Conservation (phyloP, 2,113 vertebrate species). For the Galemys pyrenaicus region DNA sequence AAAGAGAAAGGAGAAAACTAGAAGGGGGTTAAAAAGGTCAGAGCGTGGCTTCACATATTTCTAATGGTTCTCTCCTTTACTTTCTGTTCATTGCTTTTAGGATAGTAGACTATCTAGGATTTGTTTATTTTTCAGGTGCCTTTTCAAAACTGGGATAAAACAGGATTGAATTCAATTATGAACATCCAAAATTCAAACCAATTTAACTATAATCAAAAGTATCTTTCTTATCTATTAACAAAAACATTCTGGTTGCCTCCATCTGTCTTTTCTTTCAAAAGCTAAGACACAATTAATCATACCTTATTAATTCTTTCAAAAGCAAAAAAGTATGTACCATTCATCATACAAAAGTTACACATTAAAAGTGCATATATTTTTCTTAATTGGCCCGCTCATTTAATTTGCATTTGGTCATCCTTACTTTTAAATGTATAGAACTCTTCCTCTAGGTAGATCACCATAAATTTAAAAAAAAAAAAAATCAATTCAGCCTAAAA, state of each 20-base stretch:
- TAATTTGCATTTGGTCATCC: conserved; percentile 89
- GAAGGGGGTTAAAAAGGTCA: not conserved
- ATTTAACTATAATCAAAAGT: conserved; percentile 78
- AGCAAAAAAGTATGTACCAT: conserved; percentile 90
- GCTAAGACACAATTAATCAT: conserved; percentile 87
- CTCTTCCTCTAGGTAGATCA: conserved; percentile 72
- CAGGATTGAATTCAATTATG: conserved; percentile 79
- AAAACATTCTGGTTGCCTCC: conserved; percentile 85
- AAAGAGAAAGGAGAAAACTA: conserved; percentile 65
- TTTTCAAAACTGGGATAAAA: conserved; percentile 78
- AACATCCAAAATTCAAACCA: conserved; percentile 81
- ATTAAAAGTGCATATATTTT: conserved; percentile 89
- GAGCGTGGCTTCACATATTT: conserved; percentile 9
- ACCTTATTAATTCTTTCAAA: conserved; percentile 86
- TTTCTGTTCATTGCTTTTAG: conserved; percentile 32
- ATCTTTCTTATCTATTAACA: conserved; percentile 79
- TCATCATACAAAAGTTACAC: conserved; percentile 88
- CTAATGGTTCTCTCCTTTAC: conserved; percentile 48
- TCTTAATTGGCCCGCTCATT: conserved; percentile 88
- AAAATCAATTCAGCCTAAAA: conserved; percentile 60
- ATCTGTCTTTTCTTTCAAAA: conserved; percentile 85
- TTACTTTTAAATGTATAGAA: conserved; percentile 80
- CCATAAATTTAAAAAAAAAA: conserved; percentile 69
- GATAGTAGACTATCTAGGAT: conserved; percentile 68
- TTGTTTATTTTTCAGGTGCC: conserved; percentile 74